Evolutionary conservation across 2,888 invertebrate species (phyloP), one percentile per base, ranked within the genome.

Genomic region (Scotopteryx bipunctaria): DNA sequence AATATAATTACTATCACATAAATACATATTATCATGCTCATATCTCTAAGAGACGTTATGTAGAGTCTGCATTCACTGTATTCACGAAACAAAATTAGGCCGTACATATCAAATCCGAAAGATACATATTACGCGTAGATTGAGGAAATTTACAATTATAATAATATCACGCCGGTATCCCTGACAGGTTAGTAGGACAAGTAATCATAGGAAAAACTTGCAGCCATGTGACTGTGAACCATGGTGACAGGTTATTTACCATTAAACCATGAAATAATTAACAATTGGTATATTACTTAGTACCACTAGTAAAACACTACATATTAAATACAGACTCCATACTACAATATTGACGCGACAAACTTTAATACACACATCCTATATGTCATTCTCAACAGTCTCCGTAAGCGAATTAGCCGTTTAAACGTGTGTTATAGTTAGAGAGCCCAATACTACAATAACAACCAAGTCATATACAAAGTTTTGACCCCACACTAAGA

Each of bases 1-100:
- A 55, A 54, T 63, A 61, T 66, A 64, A 67, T 73, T 74, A 76
- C 67, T 76, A 76, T 76, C 77, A 75, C 75, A 75, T 70, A 69
- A 58, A 67, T 72, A 66, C 58, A 62, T 59, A 43, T 35, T 54
- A 42, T 54, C 43, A 55, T 49, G 54, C 61, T 63, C 52, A 27
- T 63, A 69, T 67, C 67, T 69, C 76, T 71, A 72, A 63, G 71
- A 75, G 68, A 74, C 73, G 59, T 57, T 60, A 25, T 52, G 61
- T 55, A 59, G 63, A 65, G 66, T 55, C 70, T 72, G 66, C 63
- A 61, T 60, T 9, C 1, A 6, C 49, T 23, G 40, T 51, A 43
- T n/a, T n/a, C 57, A 23, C 31, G n/a, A 3, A 6, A 17, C 14
- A 21, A 17, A 17, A 9, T 21, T 11, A 44, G 40, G 48, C 29